Evolutionary conservation across 2,888 invertebrate species (phyloP).

Genomic region (Drosophila tanythrix): DNA sequence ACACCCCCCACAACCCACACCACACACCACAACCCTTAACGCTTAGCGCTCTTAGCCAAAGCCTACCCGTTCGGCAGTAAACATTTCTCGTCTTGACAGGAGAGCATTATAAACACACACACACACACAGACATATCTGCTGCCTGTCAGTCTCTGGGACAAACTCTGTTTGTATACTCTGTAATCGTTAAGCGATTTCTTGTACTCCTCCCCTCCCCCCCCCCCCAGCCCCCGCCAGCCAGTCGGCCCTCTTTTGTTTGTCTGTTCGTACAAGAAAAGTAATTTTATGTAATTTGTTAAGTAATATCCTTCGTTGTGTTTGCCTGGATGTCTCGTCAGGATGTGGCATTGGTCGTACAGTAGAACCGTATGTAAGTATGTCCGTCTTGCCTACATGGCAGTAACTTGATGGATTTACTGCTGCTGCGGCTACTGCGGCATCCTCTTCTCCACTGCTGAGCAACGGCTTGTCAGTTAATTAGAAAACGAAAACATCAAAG

Average conservation of each 20-base stretch:
- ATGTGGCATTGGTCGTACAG: constrained; percentile 44
- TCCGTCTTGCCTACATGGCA: constrained; percentile 11
- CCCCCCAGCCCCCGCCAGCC: background rate
- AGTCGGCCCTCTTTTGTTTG: constrained; percentile 50
- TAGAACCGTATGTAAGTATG: constrained; percentile 3
- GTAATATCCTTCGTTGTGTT: constrained; percentile 67
- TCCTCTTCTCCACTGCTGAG: constrained; percentile 1
- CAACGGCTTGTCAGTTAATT: constrained; percentile 54
- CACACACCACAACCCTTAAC: constrained; percentile 1
- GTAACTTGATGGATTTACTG: constrained; percentile 56
- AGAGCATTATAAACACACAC: constrained; percentile 20
- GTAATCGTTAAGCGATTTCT: constrained; percentile 77
- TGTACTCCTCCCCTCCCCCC: constrained; percentile 3
- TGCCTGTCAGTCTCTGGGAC: constrained; percentile 25
- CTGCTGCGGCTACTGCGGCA: constrained; percentile 31
- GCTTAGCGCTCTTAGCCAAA: constrained; percentile 14
- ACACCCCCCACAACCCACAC: background rate
- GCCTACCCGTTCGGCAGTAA: constrained; percentile 39
- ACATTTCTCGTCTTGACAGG: constrained; percentile 74
- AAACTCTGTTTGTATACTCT: constrained; percentile 53
- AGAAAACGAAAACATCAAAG: constrained; percentile 67
- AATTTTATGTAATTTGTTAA: constrained; percentile 81
- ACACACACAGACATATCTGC: constrained; percentile 21
- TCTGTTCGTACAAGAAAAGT: constrained; percentile 67
- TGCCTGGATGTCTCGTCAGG: constrained; percentile 69